Percentiles rank a stretch among this genome's conserved stretches.
phyloP scores from a whole-genome alignment of 2,797 vertebrate species.

The Channallabes apus region DNA sequence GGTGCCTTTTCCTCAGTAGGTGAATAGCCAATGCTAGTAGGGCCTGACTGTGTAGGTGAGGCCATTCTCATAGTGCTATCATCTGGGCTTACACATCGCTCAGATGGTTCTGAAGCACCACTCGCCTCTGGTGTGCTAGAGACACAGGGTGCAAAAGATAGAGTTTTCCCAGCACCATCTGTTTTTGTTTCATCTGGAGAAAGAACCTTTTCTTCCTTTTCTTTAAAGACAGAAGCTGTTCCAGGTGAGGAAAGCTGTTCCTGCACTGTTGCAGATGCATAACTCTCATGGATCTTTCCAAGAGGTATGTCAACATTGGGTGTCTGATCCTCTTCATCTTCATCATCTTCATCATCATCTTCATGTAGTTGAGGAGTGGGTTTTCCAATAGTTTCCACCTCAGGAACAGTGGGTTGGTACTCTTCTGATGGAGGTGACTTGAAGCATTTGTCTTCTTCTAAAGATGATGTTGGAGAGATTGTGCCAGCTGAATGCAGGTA shows the following conservation, averaged over 20 bases:
- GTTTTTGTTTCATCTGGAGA: conserved; percentile 55
- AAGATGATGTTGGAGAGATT: conserved; percentile 95
- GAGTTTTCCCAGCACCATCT: conserved; percentile 58
- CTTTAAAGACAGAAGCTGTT: conserved; percentile 50
- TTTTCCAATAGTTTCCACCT: conserved; percentile 74
- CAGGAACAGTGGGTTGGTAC: conserved; percentile 78
- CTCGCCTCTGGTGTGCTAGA: conserved; percentile 67
- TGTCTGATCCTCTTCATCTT: conserved; percentile 82
- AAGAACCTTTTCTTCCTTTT: conserved; percentile 56
- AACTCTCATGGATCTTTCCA: conserved; percentile 80
- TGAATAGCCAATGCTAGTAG: conserved; percentile 90
- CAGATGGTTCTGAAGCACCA: conserved; percentile 81
- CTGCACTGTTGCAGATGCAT: conserved; percentile 73
- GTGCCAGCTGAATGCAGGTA: conserved; percentile 95
- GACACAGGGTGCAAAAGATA: conserved; percentile 64
- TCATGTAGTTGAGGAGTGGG: conserved; percentile 64
- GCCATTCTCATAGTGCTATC: conserved; percentile 95
- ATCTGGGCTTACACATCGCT: conserved; percentile 90
- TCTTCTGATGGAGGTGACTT: conserved; percentile 96
- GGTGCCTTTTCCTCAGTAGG: conserved; percentile 89
- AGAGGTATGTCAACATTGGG: conserved; percentile 80
- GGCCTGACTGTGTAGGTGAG: conserved; percentile 89
- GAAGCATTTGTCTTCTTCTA: conserved; percentile 98
- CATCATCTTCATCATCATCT: conserved; percentile 84
- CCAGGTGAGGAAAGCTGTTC: conserved; percentile 60